phyloP scores from a whole-genome alignment of 2,797 vertebrate species.

The Pseudochirops corinnae region DNA sequence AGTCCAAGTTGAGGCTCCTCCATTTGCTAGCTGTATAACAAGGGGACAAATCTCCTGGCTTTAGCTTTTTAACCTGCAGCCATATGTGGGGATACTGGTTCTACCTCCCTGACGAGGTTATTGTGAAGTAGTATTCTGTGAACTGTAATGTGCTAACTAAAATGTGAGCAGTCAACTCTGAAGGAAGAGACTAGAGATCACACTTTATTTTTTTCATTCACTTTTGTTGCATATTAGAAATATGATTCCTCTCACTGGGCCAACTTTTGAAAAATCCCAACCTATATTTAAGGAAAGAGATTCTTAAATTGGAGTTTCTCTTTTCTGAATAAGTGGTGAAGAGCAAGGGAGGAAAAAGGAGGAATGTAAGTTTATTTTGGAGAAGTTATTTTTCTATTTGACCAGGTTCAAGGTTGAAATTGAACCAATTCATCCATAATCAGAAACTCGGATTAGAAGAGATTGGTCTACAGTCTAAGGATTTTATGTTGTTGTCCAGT shows the following conservation, averaged over 20 bases:
- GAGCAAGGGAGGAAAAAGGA: not conserved
- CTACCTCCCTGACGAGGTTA: not conserved
- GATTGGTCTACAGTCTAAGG: not conserved
- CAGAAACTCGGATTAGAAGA: not conserved
- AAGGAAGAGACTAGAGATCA: not conserved
- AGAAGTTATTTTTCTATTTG: not conserved
- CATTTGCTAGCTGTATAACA: not conserved
- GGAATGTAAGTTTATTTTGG: not conserved
- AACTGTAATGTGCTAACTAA: not conserved
- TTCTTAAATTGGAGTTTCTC: not conserved
- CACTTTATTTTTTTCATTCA: not conserved
- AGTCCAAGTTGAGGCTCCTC: not conserved
- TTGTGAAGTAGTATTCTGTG: not conserved
- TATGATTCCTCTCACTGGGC: not conserved
- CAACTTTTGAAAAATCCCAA: conserved; percentile 13
- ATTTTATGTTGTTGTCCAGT: not conserved
- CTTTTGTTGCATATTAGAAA: conserved; percentile 7
- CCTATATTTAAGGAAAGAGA: not conserved
- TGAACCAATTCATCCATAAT: not conserved
- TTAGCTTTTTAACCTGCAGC: not conserved
- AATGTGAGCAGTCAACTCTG: not conserved
- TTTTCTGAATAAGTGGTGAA: not conserved
- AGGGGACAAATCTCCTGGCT: not conserved
- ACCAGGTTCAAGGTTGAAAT: not conserved
- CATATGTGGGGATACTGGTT: not conserved